Base-by-base conservation (phyloP, 2,797 vertebrate genomes). In the Prunella strophiata region DNA sequence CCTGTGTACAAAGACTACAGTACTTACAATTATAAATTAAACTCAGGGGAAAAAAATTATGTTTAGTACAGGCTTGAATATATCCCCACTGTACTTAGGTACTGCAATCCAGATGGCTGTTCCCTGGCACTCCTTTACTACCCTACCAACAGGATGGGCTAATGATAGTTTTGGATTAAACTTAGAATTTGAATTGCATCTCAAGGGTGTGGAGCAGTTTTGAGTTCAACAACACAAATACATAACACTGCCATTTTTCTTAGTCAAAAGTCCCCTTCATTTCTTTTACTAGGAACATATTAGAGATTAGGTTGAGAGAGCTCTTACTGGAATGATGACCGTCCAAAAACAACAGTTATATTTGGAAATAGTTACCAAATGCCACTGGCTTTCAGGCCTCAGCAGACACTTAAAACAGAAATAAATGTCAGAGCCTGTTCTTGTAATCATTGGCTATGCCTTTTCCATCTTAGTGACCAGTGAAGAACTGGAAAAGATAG, bases 131-230 rank as follows among this genome's bases (percentile, higher is more conserved):
- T 63, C 61, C 84, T 77, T 87, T 52, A 17, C 80, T 79, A 18
- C 84, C 1, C 1, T 54, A 87, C 89, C 78, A 65, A 68, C 84
- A 89, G 89, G 75, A 85, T 48, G 57, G 87, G 54, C 72, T 92
- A 91, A 94, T 95, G 93, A 89, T 84, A 88, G 85, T 91, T 96
- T 92, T 74, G 79, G 79, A 76, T 83, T 92, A 57, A 92, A 89
- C 40, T 40, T 91, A 76, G 81, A 85, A 83, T 81, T 85, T 75
- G 68, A 83, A 77, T 92, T 93, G 72, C 78, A 77, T 74, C 61
- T 93, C 30, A 34, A 78, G 82, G 87, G 40, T n/a, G 78, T 91
- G 81, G 88, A 93, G 42, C 57, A 80, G 57, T 81, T 89, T 55
- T 42, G 62, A 91, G 52, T 88, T 87, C 65, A 88, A 68, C 90